phyloP scores from a whole-genome alignment of 2,797 vertebrate species.

The Bovichtus diacanthus region DNA sequence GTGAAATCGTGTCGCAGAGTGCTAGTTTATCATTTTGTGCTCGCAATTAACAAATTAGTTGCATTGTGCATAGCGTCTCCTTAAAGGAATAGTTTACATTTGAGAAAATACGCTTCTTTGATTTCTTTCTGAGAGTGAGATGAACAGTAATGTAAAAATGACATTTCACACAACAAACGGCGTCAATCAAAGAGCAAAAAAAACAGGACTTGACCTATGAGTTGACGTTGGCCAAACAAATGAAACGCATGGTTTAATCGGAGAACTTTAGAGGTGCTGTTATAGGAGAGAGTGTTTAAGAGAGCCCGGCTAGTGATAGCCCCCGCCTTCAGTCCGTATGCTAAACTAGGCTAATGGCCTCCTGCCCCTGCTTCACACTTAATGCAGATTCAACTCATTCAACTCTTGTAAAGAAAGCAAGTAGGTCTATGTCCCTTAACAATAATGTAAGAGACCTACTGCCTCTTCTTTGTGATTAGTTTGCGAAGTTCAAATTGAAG shows the following conservation, averaged over 20 bases:
- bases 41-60: background rate
- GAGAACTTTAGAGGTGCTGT: no score
- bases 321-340: no score
- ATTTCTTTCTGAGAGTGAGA: background rate
- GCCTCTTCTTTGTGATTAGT: background rate
- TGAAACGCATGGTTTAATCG: no score
- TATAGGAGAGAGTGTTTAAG: no score
- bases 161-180: no score
- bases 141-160: background rate
- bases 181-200: no score
- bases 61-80: background rate
- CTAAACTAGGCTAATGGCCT: background rate
- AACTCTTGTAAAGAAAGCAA: background rate
- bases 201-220: no score
- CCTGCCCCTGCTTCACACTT: background rate
- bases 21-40: background rate
- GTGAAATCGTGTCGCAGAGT: background rate
- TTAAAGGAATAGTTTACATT: background rate
- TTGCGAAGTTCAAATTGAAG: background rate
- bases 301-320: no score
- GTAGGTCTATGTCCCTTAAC: background rate
- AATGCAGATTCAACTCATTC: background rate
- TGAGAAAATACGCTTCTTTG: background rate
- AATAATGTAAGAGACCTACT: background rate
- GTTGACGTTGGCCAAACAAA: no score